A percentile compares a stretch with the other conserved stretches of the same genome.
Conservation (phyloP, 2,888 invertebrate species). For the Agrotis exclamationis region DNA sequence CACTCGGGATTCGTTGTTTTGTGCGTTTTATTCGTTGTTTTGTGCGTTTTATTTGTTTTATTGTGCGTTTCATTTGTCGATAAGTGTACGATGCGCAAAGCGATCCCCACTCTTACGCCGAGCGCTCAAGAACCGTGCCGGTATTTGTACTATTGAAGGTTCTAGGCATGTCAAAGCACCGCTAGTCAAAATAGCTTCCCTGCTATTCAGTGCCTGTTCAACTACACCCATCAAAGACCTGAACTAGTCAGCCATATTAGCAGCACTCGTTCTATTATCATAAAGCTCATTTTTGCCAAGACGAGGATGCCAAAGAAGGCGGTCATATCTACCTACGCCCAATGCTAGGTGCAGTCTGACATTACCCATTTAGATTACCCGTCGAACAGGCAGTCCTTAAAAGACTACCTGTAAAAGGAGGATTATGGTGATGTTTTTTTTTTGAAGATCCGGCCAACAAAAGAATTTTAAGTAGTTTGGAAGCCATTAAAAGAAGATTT, state of each 20-base stretch:
- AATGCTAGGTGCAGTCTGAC: constrained; percentile 45
- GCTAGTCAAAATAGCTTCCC: background rate
- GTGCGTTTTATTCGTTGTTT: too few species aligned
- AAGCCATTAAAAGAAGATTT: constrained; percentile 12
- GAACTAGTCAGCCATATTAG: constrained; percentile 21
- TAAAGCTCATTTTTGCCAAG: constrained; percentile 38
- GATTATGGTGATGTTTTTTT: constrained; percentile 37
- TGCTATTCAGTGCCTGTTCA: background rate
- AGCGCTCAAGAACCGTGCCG: too few species aligned
- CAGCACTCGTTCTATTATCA: constrained; percentile 39
- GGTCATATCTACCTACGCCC: constrained; percentile 52
- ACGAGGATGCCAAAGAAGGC: constrained; percentile 51
- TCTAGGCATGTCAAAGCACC: constrained; percentile 28
- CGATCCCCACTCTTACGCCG: too few species aligned
- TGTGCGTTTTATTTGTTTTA: too few species aligned
- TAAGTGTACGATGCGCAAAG: too few species aligned
- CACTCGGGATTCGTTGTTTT: too few species aligned
- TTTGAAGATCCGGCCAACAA: constrained; percentile 1
- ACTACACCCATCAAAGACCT: background rate
- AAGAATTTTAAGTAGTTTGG: constrained; percentile 25
- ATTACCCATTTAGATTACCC: constrained; percentile 54
- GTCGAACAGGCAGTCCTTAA: constrained; percentile 56
- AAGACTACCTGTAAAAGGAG: constrained; percentile 36
- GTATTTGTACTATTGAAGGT: constrained; percentile 13
- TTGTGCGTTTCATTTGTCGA: too few species aligned